Evolutionary conservation across 2,797 vertebrate species (phyloP), one percentile per base, ranked within the genome.

Genomic region (Lates japonicus): DNA sequence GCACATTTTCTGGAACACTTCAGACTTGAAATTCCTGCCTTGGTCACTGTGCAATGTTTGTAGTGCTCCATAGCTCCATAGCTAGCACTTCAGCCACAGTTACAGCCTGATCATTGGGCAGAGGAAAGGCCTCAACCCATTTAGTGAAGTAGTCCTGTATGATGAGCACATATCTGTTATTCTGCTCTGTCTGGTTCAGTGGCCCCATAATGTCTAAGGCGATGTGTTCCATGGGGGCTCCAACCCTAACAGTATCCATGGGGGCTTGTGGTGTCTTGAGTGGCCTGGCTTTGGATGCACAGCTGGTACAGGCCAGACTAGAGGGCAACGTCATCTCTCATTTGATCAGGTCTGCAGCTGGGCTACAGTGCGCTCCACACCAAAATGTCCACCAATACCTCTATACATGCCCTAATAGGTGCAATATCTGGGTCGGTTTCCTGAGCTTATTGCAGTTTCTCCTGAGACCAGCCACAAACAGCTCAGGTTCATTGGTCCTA

Each of bases 321-420:
- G 20, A 70, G 57, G 5, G 75, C 39, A 10, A 78, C 74, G 7
- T 77, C 66, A 3, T 81, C 69, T 8, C 64, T 29, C 68, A 79
- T 87, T 0, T 16, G 10, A 88, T n/a, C 68, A 2, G 0, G 66
- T 89, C 10, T 80, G 74, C 0, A 85, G 37, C 1, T 29, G 0
- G 0, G 51, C 52, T 1, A 87, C 78, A n/a, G n/a, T n/a, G n/a
- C n/a, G n/a, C n/a, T n/a, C n/a, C n/a, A n/a, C n/a, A n/a, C n/a
- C 87, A 7, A 87, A 42, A 2, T 9, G 83, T 0, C 72, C 82
- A 3, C 87, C 71, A 11, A n/a, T 88, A 72, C 63, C 87, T 87
- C 31, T 84, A 86, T 22, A 73, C 78, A 88, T 0, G 5, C 10
- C 2, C 2, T 8, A 20, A 83, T 73, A 3, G 66, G 74, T 4